phyloP scores from a whole-genome alignment of 2,888 invertebrate genomes.

The Xestia xanthographa region DNA sequence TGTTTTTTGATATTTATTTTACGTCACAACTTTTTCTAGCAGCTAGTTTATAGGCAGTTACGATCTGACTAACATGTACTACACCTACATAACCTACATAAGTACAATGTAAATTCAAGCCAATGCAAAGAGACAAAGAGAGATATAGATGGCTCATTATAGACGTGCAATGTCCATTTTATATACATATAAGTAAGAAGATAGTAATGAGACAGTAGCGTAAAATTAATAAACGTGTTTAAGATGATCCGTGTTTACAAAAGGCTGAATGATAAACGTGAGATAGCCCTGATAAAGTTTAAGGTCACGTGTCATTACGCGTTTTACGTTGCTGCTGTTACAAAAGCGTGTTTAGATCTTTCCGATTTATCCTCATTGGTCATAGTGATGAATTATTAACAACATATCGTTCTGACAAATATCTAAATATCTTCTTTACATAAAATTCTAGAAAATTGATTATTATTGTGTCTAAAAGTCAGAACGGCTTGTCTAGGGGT shows the following conservation, averaged over 20 bases:
- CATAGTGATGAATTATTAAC: background rate
- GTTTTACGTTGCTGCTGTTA: conserved; percentile 15
- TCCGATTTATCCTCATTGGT: conserved; percentile 21
- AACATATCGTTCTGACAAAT: background rate
- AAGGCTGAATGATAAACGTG: conserved; percentile 48
- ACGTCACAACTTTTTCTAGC: background rate
- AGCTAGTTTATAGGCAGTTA: background rate
- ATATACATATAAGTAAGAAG: background rate
- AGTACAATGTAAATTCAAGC: conserved; percentile 18
- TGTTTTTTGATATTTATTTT: conserved; percentile 2
- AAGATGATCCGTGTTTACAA: conserved; percentile 60
- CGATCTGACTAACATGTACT: background rate
- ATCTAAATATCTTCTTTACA: background rate
- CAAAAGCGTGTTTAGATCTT: conserved; percentile 32
- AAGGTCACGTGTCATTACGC: conserved; percentile 67
- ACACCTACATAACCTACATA: too few species aligned
- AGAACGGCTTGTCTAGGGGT: background rate
- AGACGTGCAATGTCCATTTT: conserved; percentile 15
- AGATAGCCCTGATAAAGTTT: conserved; percentile 62
- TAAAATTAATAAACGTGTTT: conserved; percentile 44
- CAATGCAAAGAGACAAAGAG: background rate
- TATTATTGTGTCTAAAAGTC: background rate
- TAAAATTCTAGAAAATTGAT: background rate
- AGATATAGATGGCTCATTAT: conserved; percentile 5
- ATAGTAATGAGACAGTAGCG: conserved; percentile 14